Base-by-base conservation (phyloP, 2,797 vertebrate species). In the Sebastolobus alascanus region DNA sequence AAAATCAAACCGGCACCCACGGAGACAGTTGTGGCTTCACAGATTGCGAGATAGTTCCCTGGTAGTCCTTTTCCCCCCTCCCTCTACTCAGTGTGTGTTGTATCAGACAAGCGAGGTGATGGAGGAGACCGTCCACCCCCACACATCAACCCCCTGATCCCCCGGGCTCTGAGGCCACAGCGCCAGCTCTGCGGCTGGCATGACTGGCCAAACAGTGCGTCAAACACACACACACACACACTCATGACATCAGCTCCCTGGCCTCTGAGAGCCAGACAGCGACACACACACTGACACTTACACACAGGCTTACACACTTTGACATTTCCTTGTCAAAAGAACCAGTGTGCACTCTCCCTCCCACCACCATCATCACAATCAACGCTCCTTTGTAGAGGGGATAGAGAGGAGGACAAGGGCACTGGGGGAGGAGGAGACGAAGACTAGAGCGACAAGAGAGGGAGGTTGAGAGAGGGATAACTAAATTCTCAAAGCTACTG, bases 271-370 rank as follows among this genome's bases (percentile, higher is more conserved):
- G 77, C 80, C 89, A 89, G 87, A 90, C 86, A 87, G 73, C 70
- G 27, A 89, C 84, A 76, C 89, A 76, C 89, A 84, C 89, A 87
- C 73, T 89, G 84, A 90, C 86, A 89, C 87, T 88, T 73, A 70
- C 87, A 87, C 83, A 89, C 87, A 83, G 89, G 73, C 89, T 85
- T 69, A 87, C 89, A 90, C 88, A 93, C 91, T 94, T 92, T 96
- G 95, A 95, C 93, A 95, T 96, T 96, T 95, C 88, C 88, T 87
- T 88, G 92, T 95, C 93, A 96, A 95, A 96, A 94, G 94, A 94
- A 72, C 91, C 91, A 94, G 92, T 96, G 94, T 96, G 94, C 77
- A 66, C 86, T 89, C 90, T 87, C 88, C 90, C 93, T 91, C 93
- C 92, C 90, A 90, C 93, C 75, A 79, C 85, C 93, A 89, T 89